Evolutionary conservation across 2,797 vertebrate species (phyloP), one percentile per base, ranked within the genome.

Genomic region (Sebastes hubbsi): DNA sequence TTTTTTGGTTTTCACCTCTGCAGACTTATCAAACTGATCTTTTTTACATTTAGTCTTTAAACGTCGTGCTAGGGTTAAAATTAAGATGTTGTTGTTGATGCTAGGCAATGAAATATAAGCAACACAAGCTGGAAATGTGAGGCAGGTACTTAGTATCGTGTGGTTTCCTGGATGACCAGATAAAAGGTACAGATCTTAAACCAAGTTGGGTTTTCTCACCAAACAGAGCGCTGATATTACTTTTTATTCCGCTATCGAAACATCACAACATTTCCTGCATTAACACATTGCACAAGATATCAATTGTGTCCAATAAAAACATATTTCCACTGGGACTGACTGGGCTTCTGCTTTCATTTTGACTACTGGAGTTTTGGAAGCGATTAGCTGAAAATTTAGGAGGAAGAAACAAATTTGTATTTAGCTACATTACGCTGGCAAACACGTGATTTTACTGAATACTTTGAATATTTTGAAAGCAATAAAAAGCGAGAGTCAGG

Each of bases 401-500:
- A 63, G 3, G 1, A 70, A 27, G 46, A 4, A 72, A 46, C 10
- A 55, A 13, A 36, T 27, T 8, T 8, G 11, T 1, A 12, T 67
- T 77, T 62, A 18, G 2, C 42, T 11, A 6, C 4, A 8, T 62
- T 14, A 61, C 12, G 11, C 3, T 13, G 24, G 8, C 4, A 29
- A 27, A 42, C 68, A 69, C 20, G 13, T 30, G 64, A 71, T 32
- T 68, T 64, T 1, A 6, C 24, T 24, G 49, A 83, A 75, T 72
- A 75, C 49, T 70, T 59, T 18, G 18, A 64, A 80, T 77, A 42
- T 11, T 72, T 81, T 18, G 20, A 24, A 75, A 74, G 71, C 27
- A 75, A 63, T 83, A 86, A 87, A 81, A 8, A 30, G 16, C 4
- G 16, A 4, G 6, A 66, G 24, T 65, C 52, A n/a, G 27, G 46